These are phyloP conservation scores for Zosterops lateralis DNA, from an alignment of 2,113 vertebrate genomes.

Conservation along the genomic window DNA sequence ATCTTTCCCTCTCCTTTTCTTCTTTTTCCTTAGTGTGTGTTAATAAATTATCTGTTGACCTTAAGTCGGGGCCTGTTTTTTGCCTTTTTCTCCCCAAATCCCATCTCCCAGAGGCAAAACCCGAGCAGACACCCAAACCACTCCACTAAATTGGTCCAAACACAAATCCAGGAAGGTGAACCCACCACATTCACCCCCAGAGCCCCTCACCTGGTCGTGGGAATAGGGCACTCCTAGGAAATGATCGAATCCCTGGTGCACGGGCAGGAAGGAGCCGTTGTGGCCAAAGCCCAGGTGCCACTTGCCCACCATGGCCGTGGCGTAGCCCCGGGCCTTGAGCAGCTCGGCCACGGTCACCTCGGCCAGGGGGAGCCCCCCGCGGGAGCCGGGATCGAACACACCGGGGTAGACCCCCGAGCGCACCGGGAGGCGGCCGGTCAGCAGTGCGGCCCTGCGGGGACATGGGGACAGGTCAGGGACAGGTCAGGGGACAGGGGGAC, in stretches of 20 bases:
- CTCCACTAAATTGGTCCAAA: too few species aligned
- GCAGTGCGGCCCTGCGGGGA: conserved; percentile 79
- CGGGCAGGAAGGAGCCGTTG: conserved; percentile 83
- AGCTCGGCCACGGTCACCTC: conserved; percentile 91
- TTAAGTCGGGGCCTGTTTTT: too few species aligned
- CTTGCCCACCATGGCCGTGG: conserved; percentile 86
- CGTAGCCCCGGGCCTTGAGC: conserved; percentile 82
- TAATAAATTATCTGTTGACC: too few species aligned
- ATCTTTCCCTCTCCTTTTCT: too few species aligned
- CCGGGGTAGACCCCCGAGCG: conserved; percentile 89
- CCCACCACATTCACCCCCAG: too few species aligned
- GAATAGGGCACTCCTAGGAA: conserved; percentile 92
- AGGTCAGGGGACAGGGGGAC: too few species aligned
- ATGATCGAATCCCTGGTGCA: conserved; percentile 86
- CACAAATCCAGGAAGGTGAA: too few species aligned
- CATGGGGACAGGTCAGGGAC: not conserved
- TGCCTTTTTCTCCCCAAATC: too few species aligned
- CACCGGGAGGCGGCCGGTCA: conserved; percentile 88
- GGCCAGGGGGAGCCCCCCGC: conserved; percentile 84
- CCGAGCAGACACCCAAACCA: too few species aligned
- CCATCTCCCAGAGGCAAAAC: too few species aligned
- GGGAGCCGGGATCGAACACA: conserved; percentile 84
- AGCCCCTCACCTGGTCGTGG: not conserved
- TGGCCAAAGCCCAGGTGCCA: conserved; percentile 89
- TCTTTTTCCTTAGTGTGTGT: too few species aligned